Conservation (phyloP, 92 coral and sea anemone genomes). For the Parazoanthus atlanticus region DNA sequence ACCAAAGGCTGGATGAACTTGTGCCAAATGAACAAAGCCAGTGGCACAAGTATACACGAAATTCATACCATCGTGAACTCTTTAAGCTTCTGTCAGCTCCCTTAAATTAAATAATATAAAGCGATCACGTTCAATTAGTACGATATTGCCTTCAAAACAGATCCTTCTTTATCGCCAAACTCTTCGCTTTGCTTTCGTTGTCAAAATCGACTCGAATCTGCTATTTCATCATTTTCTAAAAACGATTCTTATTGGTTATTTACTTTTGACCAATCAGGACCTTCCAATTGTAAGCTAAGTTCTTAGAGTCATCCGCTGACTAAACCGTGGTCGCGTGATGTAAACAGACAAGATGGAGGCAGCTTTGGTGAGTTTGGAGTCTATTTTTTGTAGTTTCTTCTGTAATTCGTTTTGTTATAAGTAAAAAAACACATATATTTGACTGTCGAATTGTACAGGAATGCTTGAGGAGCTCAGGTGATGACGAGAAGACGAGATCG, state of each 20-base stretch:
- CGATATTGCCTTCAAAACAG: slow-evolving; percentile 2
- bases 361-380: slow-evolving; percentile 69
- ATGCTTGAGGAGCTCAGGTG: slow-evolving; percentile 56
- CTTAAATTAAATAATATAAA: not conserved
- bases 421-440: not conserved
- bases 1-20: slow-evolving; percentile 93
- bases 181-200: not conserved
- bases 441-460: slow-evolving; percentile 60
- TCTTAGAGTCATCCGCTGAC: slow-evolving; percentile 22
- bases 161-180: not conserved
- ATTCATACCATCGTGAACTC: slow-evolving; percentile 89
- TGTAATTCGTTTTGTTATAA: not conserved
- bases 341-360: slow-evolving; percentile 72
- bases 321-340: slow-evolving; percentile 14
- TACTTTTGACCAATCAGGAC: slow-evolving; percentile 43
- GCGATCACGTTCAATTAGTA: not conserved
- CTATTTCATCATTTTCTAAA: slow-evolving; percentile 22
- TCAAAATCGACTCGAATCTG: not conserved
- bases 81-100: not conserved
- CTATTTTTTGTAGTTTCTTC: not conserved
- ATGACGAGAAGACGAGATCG: slow-evolving; percentile 52
- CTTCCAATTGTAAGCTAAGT: not conserved
- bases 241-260: slow-evolving; percentile 42
- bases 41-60: slow-evolving; percentile 99
- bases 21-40: slow-evolving; percentile 95